Conservation (phyloP, 2,797 vertebrate genomes). For the Periparus ater region DNA sequence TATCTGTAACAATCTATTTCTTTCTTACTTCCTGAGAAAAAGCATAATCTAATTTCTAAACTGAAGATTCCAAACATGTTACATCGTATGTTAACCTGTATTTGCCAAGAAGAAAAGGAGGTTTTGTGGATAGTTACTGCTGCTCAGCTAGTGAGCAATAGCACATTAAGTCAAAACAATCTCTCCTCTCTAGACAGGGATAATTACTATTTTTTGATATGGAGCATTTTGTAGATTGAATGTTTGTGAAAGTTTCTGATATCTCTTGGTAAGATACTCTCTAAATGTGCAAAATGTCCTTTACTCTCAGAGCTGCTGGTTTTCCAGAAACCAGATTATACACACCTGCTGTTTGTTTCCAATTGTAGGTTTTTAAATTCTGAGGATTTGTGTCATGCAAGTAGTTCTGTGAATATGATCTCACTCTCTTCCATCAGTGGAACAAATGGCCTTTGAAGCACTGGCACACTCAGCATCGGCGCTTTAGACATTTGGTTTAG, state of each 20-base stretch:
- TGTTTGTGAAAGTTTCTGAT: not conserved
- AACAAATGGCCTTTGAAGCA: conserved; percentile 22
- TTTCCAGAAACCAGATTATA: not conserved
- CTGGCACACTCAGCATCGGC: not conserved
- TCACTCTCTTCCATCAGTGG: not conserved
- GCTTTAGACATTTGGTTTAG: not conserved
- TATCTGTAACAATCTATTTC: not conserved
- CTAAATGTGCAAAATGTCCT: not conserved
- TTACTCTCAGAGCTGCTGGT: not conserved
- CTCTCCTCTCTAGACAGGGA: not conserved
- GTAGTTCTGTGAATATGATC: not conserved
- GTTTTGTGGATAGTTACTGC: not conserved
- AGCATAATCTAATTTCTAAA: not conserved
- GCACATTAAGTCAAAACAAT: not conserved
- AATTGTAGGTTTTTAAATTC: not conserved
- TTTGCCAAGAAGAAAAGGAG: not conserved
- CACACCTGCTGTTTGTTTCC: conserved; percentile 6
- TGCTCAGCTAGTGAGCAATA: not conserved
- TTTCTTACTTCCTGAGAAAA: not conserved
- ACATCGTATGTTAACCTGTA: not conserved
- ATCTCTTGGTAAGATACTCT: not conserved
- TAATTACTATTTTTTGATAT: not conserved
- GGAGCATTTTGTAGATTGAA: not conserved
- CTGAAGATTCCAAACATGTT: not conserved
- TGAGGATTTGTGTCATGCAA: not conserved